Evolutionary conservation across 2,113 vertebrate species (phyloP), one percentile per base, ranked within the genome.

Genomic region (Mustela lutreola): DNA sequence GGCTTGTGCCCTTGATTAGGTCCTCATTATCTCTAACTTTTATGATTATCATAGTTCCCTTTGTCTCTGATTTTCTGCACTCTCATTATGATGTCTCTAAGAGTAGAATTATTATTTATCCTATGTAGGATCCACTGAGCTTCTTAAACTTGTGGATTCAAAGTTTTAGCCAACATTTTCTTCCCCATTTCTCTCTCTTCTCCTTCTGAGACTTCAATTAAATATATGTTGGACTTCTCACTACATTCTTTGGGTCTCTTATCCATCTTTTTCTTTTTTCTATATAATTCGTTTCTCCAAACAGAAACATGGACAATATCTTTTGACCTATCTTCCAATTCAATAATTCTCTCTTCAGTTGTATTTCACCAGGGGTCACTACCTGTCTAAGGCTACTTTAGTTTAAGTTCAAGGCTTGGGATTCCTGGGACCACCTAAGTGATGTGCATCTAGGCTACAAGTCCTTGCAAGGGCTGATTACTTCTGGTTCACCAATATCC

Each of bases 291-390:
- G 11, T 75, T 91, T 95, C 19, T 88, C 31, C 26, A 65, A 58
- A 36, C 33, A 94, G 10, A 96, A 73, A 15, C 81, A 24, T 76
- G 63, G 22, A 39, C 28, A 76, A 18, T 94, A 83, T 79, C 31
- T 93, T 95, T 18, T 93, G 36, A 71, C 10, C 8, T 73, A 14
- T 90, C 48, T 87, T 92, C 86, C 48, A 84, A 48, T 67, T 89
- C 18, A 79, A 9, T 53, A 83, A 81, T 45, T 94, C 42, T 94
- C n/a, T 87, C 95, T 60, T 88, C 22, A 50, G 10, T 63, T 94
- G 53, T 21, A 33, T 78, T 95, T 94, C 65, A n/a, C 48, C 7
- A 28, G 24, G 22, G 42, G 42, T 83, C 6, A 53, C 11, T 26
- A 53, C 65, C 5, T 94, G 36, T 86, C 11, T 58, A 94, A 89